These are phyloP conservation scores for Drosophila dunni DNA, from an alignment of 1,140 invertebrate species.

Conservation along the genomic window DNA sequence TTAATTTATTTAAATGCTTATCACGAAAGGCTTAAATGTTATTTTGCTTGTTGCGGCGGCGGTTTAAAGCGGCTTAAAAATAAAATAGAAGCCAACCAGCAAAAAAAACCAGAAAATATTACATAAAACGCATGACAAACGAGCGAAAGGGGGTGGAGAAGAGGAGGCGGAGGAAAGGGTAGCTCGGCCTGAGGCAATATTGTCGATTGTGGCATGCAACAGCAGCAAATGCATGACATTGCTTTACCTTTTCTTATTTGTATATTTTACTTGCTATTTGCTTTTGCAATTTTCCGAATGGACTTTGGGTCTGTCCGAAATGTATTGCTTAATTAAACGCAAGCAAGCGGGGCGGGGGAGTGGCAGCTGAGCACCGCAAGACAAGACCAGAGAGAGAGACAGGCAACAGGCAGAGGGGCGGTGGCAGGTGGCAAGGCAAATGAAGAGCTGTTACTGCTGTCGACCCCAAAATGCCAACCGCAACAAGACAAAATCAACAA, in stretches of 20 bases:
- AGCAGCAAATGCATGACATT: constrained; percentile 9
- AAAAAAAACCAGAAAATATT: constrained; percentile 31
- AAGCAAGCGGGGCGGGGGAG: constrained; percentile 11
- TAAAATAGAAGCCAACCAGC: constrained; percentile 28
- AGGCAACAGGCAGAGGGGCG: constrained; percentile 16
- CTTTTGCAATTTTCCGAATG: constrained; percentile 13
- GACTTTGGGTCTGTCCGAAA: constrained; percentile 15
- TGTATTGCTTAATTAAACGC: constrained; percentile 72
- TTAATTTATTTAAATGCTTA: constrained; percentile 83
- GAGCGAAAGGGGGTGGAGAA: background rate
- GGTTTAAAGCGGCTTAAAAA: constrained; percentile 76
- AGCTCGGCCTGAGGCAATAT: background rate
- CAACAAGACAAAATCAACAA: constrained; percentile 68
- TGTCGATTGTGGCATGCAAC: background rate
- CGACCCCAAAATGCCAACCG: constrained; percentile 51
- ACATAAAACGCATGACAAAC: constrained; percentile 43
- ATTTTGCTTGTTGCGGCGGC: constrained; percentile 77
- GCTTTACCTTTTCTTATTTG: constrained; percentile 9
- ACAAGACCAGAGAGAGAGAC: constrained; percentile 47
- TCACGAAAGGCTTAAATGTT: constrained; percentile 83
- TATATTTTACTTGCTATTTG: constrained; percentile 6
- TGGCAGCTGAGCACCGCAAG: constrained; percentile 19
- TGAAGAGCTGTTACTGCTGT: constrained; percentile 25
- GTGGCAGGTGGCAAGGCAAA: constrained; percentile 3
- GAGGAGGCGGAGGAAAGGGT: background rate